phyloP scores from a whole-genome alignment of 2,113 vertebrate genomes.

The Synodontis membranacea region DNA sequence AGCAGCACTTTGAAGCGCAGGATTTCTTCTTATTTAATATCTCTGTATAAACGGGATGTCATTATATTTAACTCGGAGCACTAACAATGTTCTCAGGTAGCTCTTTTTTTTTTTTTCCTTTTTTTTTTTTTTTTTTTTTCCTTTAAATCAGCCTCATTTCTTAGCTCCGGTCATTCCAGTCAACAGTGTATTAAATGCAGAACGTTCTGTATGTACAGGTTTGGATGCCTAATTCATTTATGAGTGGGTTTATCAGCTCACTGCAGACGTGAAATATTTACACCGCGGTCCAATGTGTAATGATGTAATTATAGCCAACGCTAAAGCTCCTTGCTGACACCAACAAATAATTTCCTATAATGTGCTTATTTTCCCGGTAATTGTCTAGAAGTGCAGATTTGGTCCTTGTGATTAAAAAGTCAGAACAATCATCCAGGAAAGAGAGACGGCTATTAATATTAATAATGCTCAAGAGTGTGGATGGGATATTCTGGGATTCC shows the following conservation, averaged over 20 bases:
- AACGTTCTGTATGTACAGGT: constrained; percentile 7
- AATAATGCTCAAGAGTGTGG: neutral
- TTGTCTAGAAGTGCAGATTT: constrained; percentile 26
- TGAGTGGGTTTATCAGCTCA: constrained; percentile 40
- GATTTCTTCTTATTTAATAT: neutral
- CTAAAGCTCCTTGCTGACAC: constrained; percentile 19
- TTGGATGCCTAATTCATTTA: constrained; percentile 31
- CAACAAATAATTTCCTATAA: constrained; percentile 29
- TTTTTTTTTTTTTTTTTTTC: too few relatives aligned
- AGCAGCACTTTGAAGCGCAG: neutral
- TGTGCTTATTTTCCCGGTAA: constrained; percentile 29
- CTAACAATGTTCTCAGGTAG: neutral
- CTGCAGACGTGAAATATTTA: constrained; percentile 29
- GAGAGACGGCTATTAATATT: constrained; percentile 19
- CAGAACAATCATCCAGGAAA: constrained; percentile 1
- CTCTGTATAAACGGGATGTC: too few relatives aligned
- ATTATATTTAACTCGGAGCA: neutral
- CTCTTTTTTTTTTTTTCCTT: neutral
- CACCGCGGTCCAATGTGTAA: constrained; percentile 7
- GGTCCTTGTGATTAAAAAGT: neutral
- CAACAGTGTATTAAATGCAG: neutral
- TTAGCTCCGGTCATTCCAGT: neutral
- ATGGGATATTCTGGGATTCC: constrained; percentile 3
- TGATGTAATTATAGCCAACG: constrained; percentile 35
- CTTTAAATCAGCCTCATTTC: neutral